These are phyloP conservation scores for Antechinus flavipes DNA, from an alignment of 2,113 vertebrate species.

Conservation along the genomic window DNA sequence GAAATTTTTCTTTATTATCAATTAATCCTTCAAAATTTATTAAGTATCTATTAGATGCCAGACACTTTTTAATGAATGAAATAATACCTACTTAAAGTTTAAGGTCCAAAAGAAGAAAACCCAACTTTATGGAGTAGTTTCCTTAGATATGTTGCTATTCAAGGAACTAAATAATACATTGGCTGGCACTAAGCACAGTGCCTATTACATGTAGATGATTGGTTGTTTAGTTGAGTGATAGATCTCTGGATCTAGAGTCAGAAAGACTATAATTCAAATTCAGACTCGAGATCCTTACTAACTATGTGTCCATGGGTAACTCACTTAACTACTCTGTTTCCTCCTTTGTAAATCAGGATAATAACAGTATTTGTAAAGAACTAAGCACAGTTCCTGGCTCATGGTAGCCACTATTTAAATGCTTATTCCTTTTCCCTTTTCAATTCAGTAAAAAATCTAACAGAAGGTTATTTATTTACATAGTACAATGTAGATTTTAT, in stretches of 20 bases:
- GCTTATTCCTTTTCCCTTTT: background rate
- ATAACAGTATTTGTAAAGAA: background rate
- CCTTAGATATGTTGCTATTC: background rate
- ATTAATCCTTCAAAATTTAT: background rate
- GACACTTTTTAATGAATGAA: too few species aligned
- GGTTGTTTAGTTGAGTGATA: background rate
- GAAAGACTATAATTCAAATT: background rate
- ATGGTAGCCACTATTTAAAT: background rate
- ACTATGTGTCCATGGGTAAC: background rate
- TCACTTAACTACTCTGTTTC: background rate
- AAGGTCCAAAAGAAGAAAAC: background rate
- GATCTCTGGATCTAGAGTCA: background rate
- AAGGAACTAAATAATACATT: background rate
- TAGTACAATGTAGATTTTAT: background rate
- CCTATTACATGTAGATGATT: background rate
- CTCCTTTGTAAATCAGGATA: background rate
- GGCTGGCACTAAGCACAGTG: background rate
- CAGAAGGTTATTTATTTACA: background rate
- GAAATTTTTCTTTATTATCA: background rate
- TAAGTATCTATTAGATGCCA: too few species aligned
- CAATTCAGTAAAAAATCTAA: background rate
- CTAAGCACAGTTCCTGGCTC: background rate
- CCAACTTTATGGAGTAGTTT: background rate
- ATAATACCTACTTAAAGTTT: background rate
- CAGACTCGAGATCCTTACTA: background rate